Conservation (phyloP, 2,113 vertebrate species). For the Amphiprion ocellaris region DNA sequence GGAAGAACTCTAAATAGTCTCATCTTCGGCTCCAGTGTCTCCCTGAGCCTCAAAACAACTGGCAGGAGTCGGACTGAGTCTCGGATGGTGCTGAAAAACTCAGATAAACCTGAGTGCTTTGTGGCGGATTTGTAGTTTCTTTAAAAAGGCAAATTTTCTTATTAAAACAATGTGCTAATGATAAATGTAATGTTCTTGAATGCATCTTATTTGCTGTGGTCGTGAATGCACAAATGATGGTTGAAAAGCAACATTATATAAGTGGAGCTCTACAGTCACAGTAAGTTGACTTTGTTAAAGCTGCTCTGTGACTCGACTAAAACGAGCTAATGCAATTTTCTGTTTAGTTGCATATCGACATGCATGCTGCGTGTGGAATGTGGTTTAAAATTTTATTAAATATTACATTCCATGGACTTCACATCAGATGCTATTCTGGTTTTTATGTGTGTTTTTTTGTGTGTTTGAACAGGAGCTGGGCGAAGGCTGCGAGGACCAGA, state of each 20-base stretch:
- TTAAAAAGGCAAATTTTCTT: too few relatives aligned
- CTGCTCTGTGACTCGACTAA: slow-evolving; percentile 1
- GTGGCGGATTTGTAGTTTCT: neutral
- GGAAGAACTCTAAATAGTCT: slow-evolving; percentile 79
- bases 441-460: neutral
- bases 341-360: neutral
- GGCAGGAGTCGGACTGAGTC: slow-evolving; percentile 12
- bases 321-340: slow-evolving; percentile 14
- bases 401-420: neutral
- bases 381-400: neutral
- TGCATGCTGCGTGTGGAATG: neutral
- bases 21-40: slow-evolving; percentile 54
- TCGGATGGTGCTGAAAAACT: neutral
- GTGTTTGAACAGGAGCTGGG: slow-evolving; percentile 72
- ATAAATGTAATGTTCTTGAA: neutral
- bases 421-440: neutral
- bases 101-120: neutral
- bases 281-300: neutral
- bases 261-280: slow-evolving; percentile 1
- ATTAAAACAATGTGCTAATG: too few relatives aligned
- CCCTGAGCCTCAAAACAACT: slow-evolving; percentile 35
- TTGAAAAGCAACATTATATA: neutral
- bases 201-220: neutral
- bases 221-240: neutral
- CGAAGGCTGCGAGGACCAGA: slow-evolving; percentile 81